Evolutionary conservation across 2,113 vertebrate species (phyloP), one percentile per base, ranked within the genome.

Genomic region (Nansenia antarctica): DNA sequence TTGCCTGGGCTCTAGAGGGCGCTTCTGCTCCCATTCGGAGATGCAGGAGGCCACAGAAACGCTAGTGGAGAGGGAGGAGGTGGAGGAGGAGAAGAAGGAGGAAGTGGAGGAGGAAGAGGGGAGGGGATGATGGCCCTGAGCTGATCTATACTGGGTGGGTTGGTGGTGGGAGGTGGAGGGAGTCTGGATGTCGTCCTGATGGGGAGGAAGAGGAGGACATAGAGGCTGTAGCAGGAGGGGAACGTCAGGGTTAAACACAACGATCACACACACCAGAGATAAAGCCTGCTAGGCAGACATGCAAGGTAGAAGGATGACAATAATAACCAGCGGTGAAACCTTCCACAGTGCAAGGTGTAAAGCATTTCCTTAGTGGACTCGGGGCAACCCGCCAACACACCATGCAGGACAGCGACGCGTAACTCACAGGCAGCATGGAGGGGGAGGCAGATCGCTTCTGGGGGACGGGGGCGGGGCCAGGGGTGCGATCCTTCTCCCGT

Each of bases 21-120:
- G 82, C 83, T 86, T 94, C 92, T 95, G 95, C 90, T 99, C 96
- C 96, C 96, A 99, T 2, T 96, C 89, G 62, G 93, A 92, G 74
- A 99, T 78, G 60, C 90, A 96, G 84, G 96, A 96, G 78, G 96
- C 94, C 91, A 99, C 97, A 72, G 96, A 98, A 77, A 95, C 86
- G 83, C 86, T 96, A 90, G 89, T 84, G 86, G 93, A 92, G 45
- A 92, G 90, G 35, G 72, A 71, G 58, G 77, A 71, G 73, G 80
- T 81, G 0, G 54, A 81, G 66, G 77, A 77, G 63, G 93, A 90
- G 34, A 70, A 72, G 57, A 75, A 70, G 72, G 80, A 81, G 80
- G 91, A 84, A 86, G 92, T 92, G 47, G 92, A 90, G 34, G 72
- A 72, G 57, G 77, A 70, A 72, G 80, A 81, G 80, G 91, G 83